Evolutionary conservation across 2,797 vertebrate genomes (phyloP).

Genomic region (Esox lucius): DNA sequence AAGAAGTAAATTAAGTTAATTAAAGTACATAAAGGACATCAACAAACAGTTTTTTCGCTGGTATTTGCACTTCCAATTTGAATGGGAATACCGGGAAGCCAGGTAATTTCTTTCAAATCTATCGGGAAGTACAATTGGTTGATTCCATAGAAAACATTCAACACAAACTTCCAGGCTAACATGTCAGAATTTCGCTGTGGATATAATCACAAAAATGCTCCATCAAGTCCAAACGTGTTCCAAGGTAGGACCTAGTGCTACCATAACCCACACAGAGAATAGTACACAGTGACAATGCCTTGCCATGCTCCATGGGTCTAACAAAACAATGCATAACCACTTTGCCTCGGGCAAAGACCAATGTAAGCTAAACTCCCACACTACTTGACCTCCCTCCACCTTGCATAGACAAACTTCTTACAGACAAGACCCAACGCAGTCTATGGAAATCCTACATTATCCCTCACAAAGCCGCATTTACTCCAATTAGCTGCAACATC

Average conservation of each 20-base stretch:
- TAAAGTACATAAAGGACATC: too few relatives aligned
- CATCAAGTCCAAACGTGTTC: too few relatives aligned
- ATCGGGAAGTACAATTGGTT: too few relatives aligned
- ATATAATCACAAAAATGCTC: too few relatives aligned
- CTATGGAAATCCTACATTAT: constrained; percentile 12
- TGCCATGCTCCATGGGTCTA: background rate
- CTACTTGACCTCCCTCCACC: background rate
- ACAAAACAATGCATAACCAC: background rate
- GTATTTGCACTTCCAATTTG: too few relatives aligned
- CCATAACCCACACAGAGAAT: background rate
- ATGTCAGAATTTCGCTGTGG: too few relatives aligned
- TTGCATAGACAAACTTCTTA: background rate
- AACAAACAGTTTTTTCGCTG: too few relatives aligned
- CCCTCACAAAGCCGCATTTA: constrained; percentile 6
- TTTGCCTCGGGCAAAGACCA: background rate
- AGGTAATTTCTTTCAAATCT: too few relatives aligned
- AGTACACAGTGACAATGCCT: background rate
- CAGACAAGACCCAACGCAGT: background rate
- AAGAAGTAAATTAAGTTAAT: too few relatives aligned
- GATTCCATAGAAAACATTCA: too few relatives aligned
- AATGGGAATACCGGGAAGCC: too few relatives aligned
- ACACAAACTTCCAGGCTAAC: too few relatives aligned
- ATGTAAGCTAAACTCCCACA: background rate
- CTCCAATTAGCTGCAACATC: constrained; percentile 29
- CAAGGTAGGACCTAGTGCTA: background rate